Conservation (phyloP, 2,888 invertebrate genomes). For the Geophilus truncorum region DNA sequence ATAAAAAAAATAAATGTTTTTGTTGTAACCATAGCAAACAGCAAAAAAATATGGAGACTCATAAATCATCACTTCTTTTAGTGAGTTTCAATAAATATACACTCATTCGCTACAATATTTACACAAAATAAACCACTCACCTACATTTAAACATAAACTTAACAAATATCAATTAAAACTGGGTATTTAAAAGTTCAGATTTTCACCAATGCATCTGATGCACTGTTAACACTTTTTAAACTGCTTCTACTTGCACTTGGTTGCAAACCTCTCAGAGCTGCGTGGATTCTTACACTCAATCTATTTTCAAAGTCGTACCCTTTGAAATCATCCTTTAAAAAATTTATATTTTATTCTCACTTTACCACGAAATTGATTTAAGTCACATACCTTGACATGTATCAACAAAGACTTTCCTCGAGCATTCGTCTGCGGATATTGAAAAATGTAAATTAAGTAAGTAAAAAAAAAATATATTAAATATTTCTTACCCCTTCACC, state of each 20-base stretch:
- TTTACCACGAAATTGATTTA: background rate
- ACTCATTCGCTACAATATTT: too few species aligned
- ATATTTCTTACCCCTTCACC: conserved; percentile 47
- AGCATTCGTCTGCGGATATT: background rate
- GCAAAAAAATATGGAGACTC: too few species aligned
- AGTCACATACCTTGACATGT: background rate
- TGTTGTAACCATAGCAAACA: too few species aligned
- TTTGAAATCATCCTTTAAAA: conserved; percentile 51
- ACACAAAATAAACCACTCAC: too few species aligned
- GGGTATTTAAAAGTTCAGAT: too few species aligned
- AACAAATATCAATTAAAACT: too few species aligned
- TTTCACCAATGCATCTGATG: too few species aligned
- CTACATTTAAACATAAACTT: too few species aligned
- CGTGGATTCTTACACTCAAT: conserved; percentile 59
- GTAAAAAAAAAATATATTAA: background rate
- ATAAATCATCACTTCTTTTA: too few species aligned
- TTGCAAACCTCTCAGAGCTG: conserved; percentile 46
- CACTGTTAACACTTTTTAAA: background rate
- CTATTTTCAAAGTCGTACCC: conserved; percentile 65
- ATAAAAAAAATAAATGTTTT: too few species aligned
- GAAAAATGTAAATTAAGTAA: background rate
- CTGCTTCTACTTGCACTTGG: background rate
- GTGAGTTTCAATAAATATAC: too few species aligned
- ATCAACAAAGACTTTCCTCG: background rate
- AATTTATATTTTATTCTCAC: background rate